Evolutionary conservation across 1,140 invertebrate species (phyloP), one percentile per base, ranked within the genome.

Genomic region (Drosophila aff.): DNA sequence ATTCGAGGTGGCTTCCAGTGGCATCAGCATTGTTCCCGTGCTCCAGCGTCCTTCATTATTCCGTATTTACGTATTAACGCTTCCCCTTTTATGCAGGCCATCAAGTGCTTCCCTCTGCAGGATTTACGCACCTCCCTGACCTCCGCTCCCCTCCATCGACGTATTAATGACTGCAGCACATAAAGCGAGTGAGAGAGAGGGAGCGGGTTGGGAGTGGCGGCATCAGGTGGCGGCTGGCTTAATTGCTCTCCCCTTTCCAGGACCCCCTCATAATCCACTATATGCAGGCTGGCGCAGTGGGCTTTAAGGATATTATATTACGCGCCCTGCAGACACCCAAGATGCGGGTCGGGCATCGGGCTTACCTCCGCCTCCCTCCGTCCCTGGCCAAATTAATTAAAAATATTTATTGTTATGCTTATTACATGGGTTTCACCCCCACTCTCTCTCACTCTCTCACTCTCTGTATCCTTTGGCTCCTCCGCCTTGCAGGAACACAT

Each of bases 401-500:
- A 81, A 85, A 85, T 85, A 85, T 84, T 84, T 85, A 81, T 81
- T 85, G 76, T 86, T 81, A 79, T 69, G 67, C 68, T 76, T 81
- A 81, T 78, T 85, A 75, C 46, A 73, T 75, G 49, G 49, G 23
- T 18, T 52, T 26, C 18, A 38, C 36, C 31, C 28, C 21, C 33
- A 31, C 28, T 9, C 28, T 9, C 28, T 8, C 23, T 53, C 11
- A 69, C 38, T 36, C 46, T 44, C 47, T 66, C 23, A 15, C 23
- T 31, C n/a, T 38, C 49, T 55, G 26, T 81, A 75, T 61, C 40
- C 63, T 50, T 57, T 57, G 28, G 57, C 58, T 64, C 44, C 23
- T 23, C 40, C 26, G 11, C 67, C 52, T 82, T 89, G 8, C 93
- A 97, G 96, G 96, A 97, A 81, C 96, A 97, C 91, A 95, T 97